These are phyloP conservation scores for Allacma fusca DNA, from an alignment of 2,888 invertebrate genomes.

Conservation along the genomic window DNA sequence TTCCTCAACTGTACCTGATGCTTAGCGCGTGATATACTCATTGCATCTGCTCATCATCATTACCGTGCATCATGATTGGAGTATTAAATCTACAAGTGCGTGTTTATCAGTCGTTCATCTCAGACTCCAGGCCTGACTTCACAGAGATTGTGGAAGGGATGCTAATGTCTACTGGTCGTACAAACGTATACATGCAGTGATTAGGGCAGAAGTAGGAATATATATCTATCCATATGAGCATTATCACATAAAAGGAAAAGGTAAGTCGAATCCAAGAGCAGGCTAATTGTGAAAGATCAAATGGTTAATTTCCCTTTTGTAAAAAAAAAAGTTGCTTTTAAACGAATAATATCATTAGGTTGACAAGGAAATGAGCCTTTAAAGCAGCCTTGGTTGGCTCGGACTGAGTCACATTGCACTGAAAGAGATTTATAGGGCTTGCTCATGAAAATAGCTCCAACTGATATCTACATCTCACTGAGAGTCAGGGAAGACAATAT, in stretches of 20 bases:
- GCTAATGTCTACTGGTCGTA: no score
- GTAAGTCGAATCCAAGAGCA: background rate
- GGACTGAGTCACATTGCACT: background rate
- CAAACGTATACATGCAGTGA: no score
- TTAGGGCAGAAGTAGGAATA: no score
- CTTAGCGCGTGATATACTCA: constrained; percentile 16
- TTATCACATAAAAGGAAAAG: no score
- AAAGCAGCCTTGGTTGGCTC: background rate
- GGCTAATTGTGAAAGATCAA: constrained; percentile 20
- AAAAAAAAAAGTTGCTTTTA: constrained; percentile 29
- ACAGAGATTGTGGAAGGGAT: background rate
- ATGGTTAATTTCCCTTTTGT: constrained; percentile 30
- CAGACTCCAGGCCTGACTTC: constrained; percentile 8
- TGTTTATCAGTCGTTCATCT: constrained; percentile 43
- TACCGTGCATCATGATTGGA: constrained; percentile 38
- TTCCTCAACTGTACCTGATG: background rate
- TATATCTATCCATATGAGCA: no score
- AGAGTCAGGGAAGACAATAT: background rate
- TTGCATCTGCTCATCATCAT: constrained; percentile 34
- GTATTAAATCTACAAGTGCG: constrained; percentile 32
- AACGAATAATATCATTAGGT: constrained; percentile 29
- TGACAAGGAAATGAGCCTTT: constrained; percentile 9
- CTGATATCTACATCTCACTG: background rate
- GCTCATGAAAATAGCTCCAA: background rate
- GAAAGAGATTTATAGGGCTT: constrained; percentile 6